Base-by-base conservation (phyloP, 2,113 vertebrate species). In the Phyllostomus discolor region DNA sequence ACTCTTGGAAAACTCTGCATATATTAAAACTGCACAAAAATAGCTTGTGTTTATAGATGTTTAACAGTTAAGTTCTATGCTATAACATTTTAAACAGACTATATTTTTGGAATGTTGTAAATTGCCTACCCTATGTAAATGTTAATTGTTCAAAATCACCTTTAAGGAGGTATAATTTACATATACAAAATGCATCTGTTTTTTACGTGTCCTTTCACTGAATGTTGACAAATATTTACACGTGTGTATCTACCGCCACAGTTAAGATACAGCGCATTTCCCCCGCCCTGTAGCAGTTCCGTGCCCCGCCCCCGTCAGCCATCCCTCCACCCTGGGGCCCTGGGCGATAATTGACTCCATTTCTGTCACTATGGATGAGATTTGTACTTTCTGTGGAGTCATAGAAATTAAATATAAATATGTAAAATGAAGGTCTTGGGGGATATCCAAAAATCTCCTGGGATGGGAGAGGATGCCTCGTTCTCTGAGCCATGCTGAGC, bases 341-440 rank as follows among this genome's bases (percentile, higher is more conserved):
- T 12, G 28, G 26, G 17, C 10, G 90, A 38, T 73, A n/a, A 70
- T 7, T 78, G 57, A 26, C 52, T 73, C 93, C 10, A 8, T 69
- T 62, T 54, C 33, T 62, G 4, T 67, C 54, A 64, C 7, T 41
- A 10, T 48, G 26, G 57, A 52, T 88, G n/a, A 69, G 1, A 70
- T 86, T 48, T 83, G 3, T 83, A 64, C 94, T 76, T 90, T 41
- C 38, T 79, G 66, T 41, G 38, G 22, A 72, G 70, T 94, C 16
- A 57, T 33, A 8, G 41, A 46, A 93, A 5, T 57, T 19, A 80
- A 84, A 62, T 79, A 26, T 46, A 62, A 90, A 76, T 11, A 82
- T 54, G 70, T 88, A 70, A 52, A 88, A 81, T 82, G 4, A 64
- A 64, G 4, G 2, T 26, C 16, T 50, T 81, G 22, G 19, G 50